Evolutionary conservation across 2,797 vertebrate species (phyloP), one percentile per base, ranked within the genome.

Genomic region (Sebastes melanostomus): DNA sequence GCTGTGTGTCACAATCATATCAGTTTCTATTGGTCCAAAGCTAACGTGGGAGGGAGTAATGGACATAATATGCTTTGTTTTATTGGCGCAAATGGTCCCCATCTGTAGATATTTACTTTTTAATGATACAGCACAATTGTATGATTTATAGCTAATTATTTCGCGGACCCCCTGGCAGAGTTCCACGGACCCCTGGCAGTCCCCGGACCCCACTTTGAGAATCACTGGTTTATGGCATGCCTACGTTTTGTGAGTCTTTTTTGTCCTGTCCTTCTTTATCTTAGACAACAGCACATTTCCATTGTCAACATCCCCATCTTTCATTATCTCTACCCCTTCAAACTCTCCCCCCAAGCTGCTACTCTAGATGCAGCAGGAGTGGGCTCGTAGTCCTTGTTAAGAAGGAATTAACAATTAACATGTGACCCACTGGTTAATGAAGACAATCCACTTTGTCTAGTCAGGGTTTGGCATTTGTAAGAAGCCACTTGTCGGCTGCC

Each of bases 371-470:
- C 30, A 72, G 27, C 16, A 46, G 4, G 22, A 24, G 5, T 66
- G 32, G 56, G 34, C 38, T 36, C 2, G 24, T 71, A 59, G 56
- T 60, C 65, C 54, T 61, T 50, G 61, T 66, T 52, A 61, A 65
- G 34, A 20, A 66, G 22, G 42, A 24, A 75, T 79, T 66, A 29
- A 46, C 58, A 46, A 56, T 76, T 16, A 60, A 24, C 71, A 66
- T 70, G 74, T 85, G 73, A 88, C 61, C 77, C 55, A 20, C 58
- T 32, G 56, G 69, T 72, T 84, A 77, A 71, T 74, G 72, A 88
- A 72, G 88, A 60, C 68, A 80, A 74, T 89, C 82, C 81, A 86
- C 78, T 89, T 83, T 80, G 76, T 87, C 80, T 72, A 77, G 32
- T 86, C 70, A 63, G 77, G 76, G 72, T 80, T 82, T 85, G 68